Base-by-base conservation (phyloP, 2,797 vertebrate genomes). In the Fundulus diaphanus region DNA sequence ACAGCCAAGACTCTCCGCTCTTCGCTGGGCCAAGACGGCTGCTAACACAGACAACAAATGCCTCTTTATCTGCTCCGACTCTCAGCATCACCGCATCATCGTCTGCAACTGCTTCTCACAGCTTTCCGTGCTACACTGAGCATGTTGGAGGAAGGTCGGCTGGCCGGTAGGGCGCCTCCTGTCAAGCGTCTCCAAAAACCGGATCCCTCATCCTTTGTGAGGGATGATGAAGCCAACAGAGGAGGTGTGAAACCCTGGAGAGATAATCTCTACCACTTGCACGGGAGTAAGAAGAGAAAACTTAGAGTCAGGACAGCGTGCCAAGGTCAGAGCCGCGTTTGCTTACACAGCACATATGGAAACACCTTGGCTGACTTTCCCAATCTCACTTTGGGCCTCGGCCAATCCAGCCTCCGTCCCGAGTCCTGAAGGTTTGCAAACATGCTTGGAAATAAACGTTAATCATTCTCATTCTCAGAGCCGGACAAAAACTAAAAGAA, bases 261-360 rank as follows among this genome's bases (percentile, higher is more conserved):
- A 74, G 44, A 74, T 31, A 0, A 52, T 56, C 52, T 86, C 71
- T 80, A 66, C 70, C 59, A 66, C 75, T 77, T 44, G 35, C 49
- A 44, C 46, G 33, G 5, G 15, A 68, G 66, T n/a, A 31, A 78
- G 49, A 24, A 13, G 40, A 57, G 29, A 61, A 31, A 72, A 27
- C 77, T 59, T 79, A 74, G n/a, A 81, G 70, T 29, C 24, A 69
- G 70, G 57, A 82, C 54, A 40, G n/a, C 72, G 12, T n/a, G 83
- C 86, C 88, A 91, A 90, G 87, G 87, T 87, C 75, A 15, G 73
- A 2, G 5, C 76, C 57, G 54, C 85, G 87, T 82, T 90, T 89
- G 88, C 85, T 31, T 83, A 89, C 85, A 72, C 84, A 82, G 90
- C 89, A 86, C 85, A 89, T 85, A 78, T 78, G 85, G 77, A 87